Conservation (phyloP, 2,113 vertebrate genomes). For the Pontoporia blainvillei region DNA sequence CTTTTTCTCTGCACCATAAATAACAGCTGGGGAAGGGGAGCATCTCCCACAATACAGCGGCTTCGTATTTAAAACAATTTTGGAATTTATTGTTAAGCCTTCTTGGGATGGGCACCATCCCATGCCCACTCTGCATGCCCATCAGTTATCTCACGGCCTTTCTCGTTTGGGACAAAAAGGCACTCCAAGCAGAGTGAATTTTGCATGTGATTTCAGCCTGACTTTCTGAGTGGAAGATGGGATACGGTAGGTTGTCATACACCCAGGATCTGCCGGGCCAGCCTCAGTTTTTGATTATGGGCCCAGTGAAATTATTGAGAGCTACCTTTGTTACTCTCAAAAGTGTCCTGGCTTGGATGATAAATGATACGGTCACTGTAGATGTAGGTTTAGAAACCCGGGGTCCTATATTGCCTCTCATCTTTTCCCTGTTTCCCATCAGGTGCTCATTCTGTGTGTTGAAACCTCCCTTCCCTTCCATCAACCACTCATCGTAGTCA, state of each 20-base stretch:
- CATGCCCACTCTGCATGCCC: background rate
- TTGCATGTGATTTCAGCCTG: background rate
- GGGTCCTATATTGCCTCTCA: background rate
- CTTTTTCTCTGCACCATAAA: constrained; percentile 23
- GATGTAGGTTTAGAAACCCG: background rate
- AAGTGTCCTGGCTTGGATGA: background rate
- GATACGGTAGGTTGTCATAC: background rate
- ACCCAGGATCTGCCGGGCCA: background rate
- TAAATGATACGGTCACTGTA: background rate
- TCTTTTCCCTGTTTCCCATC: background rate
- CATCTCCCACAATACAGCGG: background rate
- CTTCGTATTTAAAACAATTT: background rate
- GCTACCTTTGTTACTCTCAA: background rate
- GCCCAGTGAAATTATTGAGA: background rate
- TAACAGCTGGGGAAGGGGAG: background rate
- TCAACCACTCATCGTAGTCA: background rate
- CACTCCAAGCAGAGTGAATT: background rate
- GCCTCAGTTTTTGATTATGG: background rate
- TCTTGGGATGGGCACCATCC: background rate
- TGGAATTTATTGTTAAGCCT: background rate
- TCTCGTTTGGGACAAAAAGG: background rate
- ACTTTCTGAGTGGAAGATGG: background rate
- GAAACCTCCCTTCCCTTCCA: background rate
- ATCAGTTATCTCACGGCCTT: background rate
- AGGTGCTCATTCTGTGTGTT: background rate